Conservation (phyloP, 2,797 vertebrate genomes). For the Ctenochaetus hawaiiensis region DNA sequence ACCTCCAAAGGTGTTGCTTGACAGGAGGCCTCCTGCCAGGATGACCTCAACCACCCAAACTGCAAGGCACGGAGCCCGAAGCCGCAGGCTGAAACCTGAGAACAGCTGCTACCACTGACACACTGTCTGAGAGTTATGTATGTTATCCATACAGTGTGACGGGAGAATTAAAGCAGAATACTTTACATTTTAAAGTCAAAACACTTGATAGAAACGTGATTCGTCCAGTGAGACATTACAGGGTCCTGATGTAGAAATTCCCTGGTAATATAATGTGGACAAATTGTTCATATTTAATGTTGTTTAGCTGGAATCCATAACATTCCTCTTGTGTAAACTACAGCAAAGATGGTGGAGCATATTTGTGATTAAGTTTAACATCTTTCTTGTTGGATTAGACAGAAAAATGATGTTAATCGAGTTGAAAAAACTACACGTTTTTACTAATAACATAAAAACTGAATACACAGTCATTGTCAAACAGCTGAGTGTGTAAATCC, state of each 20-base stretch:
- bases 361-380: background rate
- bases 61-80: conserved; percentile 46
- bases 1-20: conserved; percentile 68
- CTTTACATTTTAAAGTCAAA: background rate
- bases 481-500: background rate
- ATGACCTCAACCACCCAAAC: conserved; percentile 73
- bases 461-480: background rate
- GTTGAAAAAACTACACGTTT: background rate
- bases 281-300: background rate
- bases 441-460: background rate
- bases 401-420: background rate
- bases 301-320: background rate
- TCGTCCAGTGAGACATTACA: background rate
- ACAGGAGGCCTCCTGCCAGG: conserved; percentile 61
- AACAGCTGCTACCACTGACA: conserved; percentile 44
- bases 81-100: conserved; percentile 53
- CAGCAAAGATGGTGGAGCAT: background rate
- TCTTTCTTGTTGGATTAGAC: background rate
- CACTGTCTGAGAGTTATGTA: conserved; percentile 30
- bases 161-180: conserved; percentile 14
- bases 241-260: background rate
- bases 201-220: background rate
- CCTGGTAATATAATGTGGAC: background rate
- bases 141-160: conserved; percentile 52
- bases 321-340: background rate